Base-by-base conservation (phyloP, 2,113 vertebrate genomes). In the Lophius piscatorius region DNA sequence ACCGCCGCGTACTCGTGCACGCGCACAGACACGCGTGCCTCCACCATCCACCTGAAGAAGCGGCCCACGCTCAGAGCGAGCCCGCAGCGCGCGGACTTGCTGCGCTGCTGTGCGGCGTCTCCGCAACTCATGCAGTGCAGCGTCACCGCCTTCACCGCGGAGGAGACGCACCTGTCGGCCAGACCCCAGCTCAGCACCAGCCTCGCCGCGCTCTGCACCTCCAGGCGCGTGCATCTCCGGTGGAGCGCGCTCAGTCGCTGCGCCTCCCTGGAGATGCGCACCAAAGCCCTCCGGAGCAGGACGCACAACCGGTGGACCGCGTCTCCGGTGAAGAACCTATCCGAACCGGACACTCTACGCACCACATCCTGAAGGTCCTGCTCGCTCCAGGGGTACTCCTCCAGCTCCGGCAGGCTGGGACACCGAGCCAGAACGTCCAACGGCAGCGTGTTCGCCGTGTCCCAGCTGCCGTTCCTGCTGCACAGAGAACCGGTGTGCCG, bases 1-100 rank as follows among this genome's bases (percentile, higher is more conserved):
- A 98, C 94, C 39, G 95, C 95, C 0, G 96, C 96, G 22, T 95
- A 94, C 50, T 96, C 95, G 21, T 97, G 95, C 42, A 98, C 91
- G 55, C 95, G 93, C 42, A 95, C 94, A 0, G 96, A 95, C 76
- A 98, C 93, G 66, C 95, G 92, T 0, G 96, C 94, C 47, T 98
- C 96, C 86, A 96, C 94, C 96, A 98, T 98, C 97, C 97, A 98
- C 82, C 96, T 91, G 90, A 96, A 97, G 55, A 98, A 96, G 63
- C 94, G 92, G 0, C 96, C 96, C 62, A 96, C 95, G 0, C 94
- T 94, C 9, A 98, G 91, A 38, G 87, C 80, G 69, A 98, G 93
- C 18, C 93, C 94, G n/a, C 96, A 97, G 20, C 95, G 91, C 4
- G 92, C 87, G 0, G 96, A 96, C 51, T 95, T 93, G 17, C 95